A percentile compares a stretch with the other conserved stretches of the same genome.
Evolutionary conservation across 2,888 invertebrate species (phyloP).

Genomic region (Sipha maydis): DNA sequence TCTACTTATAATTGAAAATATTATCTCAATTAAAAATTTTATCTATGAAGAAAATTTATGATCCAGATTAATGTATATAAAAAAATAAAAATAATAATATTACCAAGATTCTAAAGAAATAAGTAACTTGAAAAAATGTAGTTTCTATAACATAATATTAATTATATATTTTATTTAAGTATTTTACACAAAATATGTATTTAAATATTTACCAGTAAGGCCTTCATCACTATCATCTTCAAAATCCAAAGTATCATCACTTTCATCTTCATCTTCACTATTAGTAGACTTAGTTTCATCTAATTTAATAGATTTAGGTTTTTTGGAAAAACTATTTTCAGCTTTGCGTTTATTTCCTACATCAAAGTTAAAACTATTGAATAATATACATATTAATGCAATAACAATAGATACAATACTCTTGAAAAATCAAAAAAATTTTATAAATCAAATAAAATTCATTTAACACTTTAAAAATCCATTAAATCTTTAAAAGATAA

Average conservation of each 20-base stretch:
- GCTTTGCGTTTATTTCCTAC: constrained; percentile 39
- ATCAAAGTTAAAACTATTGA: not conserved
- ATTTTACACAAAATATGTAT: not conserved
- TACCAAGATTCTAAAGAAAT: too few species aligned
- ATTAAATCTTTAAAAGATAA: too few species aligned
- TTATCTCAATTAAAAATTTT: too few species aligned
- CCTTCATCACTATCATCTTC: constrained; percentile 69
- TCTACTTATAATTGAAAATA: too few species aligned
- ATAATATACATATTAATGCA: not conserved
- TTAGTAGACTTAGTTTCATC: constrained; percentile 64
- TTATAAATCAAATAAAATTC: not conserved
- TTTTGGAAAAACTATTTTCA: not conserved
- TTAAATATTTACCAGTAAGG: constrained; percentile 39
- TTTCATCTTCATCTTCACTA: constrained; percentile 67
- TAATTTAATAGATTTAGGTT: constrained; percentile 44
- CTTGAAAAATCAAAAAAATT: not conserved
- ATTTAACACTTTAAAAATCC: too few species aligned
- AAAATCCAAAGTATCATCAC: constrained; percentile 68
- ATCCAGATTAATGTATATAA: too few species aligned
- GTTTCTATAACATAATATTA: too few species aligned
- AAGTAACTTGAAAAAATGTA: too few species aligned
- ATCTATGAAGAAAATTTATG: too few species aligned
- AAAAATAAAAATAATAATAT: too few species aligned
- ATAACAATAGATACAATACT: too few species aligned
- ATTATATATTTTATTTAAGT: too few species aligned